Evolutionary conservation across 2,797 vertebrate genomes (phyloP).

Genomic region (Merluccius polli): DNA sequence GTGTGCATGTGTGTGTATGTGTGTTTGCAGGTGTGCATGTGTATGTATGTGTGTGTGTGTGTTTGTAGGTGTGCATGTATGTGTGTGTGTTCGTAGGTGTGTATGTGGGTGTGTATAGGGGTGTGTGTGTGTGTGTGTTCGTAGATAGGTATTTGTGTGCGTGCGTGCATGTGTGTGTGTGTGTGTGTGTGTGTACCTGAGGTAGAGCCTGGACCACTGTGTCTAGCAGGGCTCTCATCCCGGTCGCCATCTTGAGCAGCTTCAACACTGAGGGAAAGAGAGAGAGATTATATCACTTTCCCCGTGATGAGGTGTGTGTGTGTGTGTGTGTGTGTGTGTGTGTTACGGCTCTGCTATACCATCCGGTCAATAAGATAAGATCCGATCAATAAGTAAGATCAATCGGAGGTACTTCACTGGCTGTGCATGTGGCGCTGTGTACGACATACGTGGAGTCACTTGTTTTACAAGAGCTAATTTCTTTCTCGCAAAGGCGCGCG

Average conservation of each 20-base stretch:
- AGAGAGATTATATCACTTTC: neutral
- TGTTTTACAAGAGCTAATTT: no score
- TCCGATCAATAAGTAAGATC: no score
- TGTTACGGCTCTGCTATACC: neutral
- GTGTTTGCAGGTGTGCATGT: neutral
- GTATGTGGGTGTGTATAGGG: neutral
- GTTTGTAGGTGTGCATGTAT: neutral
- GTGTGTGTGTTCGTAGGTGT: neutral
- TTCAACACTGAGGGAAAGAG: slow-evolving; percentile 64
- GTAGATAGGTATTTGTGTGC: neutral
- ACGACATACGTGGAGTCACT: no score
- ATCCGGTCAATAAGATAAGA: no score
- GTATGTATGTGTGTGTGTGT: neutral
- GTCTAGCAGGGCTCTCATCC: slow-evolving; percentile 92
- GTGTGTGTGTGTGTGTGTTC: neutral
- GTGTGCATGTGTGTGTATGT: slow-evolving; percentile 5
- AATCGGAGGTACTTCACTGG: no score
- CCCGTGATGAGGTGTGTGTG: neutral
- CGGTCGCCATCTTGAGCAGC: slow-evolving; percentile 83
- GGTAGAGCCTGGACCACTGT: slow-evolving; percentile 93
- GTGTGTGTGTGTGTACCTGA: slow-evolving; percentile 72
- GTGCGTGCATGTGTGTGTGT: neutral
- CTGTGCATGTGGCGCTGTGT: no score
- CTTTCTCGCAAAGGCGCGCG: no score
- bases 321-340: slow-evolving; percentile 6